A percentile compares a stretch with the other conserved stretches of the same genome.
Evolutionary conservation across 2,797 vertebrate genomes (phyloP).

Genomic region (Hyperoplus lanceolatus): DNA sequence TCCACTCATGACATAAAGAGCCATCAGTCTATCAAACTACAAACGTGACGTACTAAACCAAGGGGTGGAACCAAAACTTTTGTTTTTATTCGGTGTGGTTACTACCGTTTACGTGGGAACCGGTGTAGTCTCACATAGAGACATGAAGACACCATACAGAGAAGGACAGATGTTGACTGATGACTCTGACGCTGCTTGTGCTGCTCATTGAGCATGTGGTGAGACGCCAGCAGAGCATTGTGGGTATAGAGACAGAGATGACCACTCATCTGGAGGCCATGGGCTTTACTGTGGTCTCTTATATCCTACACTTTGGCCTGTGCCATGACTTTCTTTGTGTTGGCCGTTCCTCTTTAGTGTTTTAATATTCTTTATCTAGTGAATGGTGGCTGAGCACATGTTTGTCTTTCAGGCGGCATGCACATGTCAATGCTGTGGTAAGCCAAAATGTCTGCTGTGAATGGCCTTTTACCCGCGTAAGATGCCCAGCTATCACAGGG

Average conservation of each 20-base stretch:
- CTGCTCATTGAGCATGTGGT: constrained; percentile 42
- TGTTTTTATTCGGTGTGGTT: too few relatives aligned
- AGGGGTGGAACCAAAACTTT: too few relatives aligned
- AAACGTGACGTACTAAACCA: too few relatives aligned
- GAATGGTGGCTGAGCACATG: background rate
- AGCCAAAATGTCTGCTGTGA: background rate
- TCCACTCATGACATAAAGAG: too few relatives aligned
- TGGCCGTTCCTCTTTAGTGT: background rate
- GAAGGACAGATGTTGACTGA: constrained; percentile 60
- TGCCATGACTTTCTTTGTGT: constrained; percentile 3
- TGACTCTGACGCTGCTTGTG: constrained; percentile 40
- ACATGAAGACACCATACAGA: constrained; percentile 37
- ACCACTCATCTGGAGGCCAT: constrained; percentile 38
- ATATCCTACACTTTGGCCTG: background rate
- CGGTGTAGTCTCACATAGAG: constrained; percentile 41
- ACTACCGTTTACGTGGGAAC: too few relatives aligned
- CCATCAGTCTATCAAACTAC: too few relatives aligned
- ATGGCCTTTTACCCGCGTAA: background rate
- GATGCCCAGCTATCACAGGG: background rate
- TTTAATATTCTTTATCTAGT: background rate
- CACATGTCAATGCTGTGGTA: background rate
- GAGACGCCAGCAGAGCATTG: constrained; percentile 32
- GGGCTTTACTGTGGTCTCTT: constrained; percentile 34
- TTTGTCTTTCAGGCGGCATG: background rate
- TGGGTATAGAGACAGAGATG: constrained; percentile 13